Conservation (phyloP, 2,797 vertebrate species). For the Peromyscus aztecus region DNA sequence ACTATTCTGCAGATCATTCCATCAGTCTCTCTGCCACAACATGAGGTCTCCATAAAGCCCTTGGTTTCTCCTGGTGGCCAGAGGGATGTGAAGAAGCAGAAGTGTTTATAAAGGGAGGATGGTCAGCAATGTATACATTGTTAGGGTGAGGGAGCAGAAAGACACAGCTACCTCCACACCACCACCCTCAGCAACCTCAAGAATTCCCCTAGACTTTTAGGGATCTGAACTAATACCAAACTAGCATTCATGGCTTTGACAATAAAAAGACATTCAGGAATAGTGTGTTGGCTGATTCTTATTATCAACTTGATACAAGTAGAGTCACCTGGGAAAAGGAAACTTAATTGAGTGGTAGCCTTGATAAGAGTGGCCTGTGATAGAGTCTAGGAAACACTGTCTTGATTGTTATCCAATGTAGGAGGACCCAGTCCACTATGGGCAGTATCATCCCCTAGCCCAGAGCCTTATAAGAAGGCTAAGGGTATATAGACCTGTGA, state of each 20-base stretch:
- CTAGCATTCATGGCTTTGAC: neutral
- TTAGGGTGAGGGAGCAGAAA: neutral
- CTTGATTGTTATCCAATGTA: neutral
- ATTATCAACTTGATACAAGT: neutral
- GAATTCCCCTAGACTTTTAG: neutral
- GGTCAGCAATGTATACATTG: neutral
- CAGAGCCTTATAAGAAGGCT: neutral
- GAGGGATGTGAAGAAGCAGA: neutral
- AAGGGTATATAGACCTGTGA: neutral
- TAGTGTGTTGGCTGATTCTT: neutral
- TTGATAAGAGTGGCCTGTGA: neutral
- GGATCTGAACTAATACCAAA: neutral
- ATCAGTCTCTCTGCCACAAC: accelerated
- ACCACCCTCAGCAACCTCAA: neutral
- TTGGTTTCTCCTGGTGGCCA: neutral
- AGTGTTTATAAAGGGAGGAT: neutral
- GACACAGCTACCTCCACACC: neutral
- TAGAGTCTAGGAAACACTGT: neutral
- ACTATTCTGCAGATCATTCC: neutral
- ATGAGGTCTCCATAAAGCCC: neutral
- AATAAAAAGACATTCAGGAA: neutral
- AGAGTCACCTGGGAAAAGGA: neutral
- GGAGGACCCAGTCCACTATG: too few species aligned
- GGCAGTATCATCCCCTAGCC: neutral
- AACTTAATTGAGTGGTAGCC: neutral